Base-by-base conservation (phyloP, 1,140 invertebrate genomes). In the Bombus turneri region DNA sequence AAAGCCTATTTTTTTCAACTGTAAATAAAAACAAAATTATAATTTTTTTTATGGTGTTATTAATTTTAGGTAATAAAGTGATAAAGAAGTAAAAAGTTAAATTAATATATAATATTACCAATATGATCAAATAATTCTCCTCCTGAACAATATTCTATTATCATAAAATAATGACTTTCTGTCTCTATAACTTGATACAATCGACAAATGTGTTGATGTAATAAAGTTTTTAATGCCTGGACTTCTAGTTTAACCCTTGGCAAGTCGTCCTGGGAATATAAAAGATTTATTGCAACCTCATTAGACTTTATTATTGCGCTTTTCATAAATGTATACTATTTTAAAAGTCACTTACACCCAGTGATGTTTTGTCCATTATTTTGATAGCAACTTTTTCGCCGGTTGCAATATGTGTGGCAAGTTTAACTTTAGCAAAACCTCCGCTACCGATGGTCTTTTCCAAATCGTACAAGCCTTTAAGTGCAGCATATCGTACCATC, bases 81-180 rank as follows among this genome's bases (percentile, higher is more conserved):
- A 87, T 53, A 76, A 31, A 25, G 15, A 73, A 75, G 79, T 82
- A 66, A 81, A 79, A 31, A 64, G 59, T 77, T 10, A 13, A 68
- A 75, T 37, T 57, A 43, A 64, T 57, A 4, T 39, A 79, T 62
- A n/a, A 69, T 59, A 83, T 78, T 93, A 96, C 96, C 97, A 90
- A 98, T 98, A 88, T 98, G 98, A 95, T 98, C 98, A 95, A 98
- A 98, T 37, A 98, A 93, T 94, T 98, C 98, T 80, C 98, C 98
- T 64, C 97, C 97, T 81, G 97, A 96, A 92, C 98, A 98, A 91
- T 98, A 98, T 95, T 98, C 98, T 88, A 98, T 95, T 59, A 98
- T 95, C 92, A 98, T 95, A 90, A 97, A 97, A 90, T 97, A 97
- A 91, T 96, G 96, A 12, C 95, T 95, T 0, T 96, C 96, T 5